Percentiles rank a stretch among this genome's conserved stretches.
phyloP scores from a whole-genome alignment of 2,888 invertebrate species.

The Dicyrtomina minuta region DNA sequence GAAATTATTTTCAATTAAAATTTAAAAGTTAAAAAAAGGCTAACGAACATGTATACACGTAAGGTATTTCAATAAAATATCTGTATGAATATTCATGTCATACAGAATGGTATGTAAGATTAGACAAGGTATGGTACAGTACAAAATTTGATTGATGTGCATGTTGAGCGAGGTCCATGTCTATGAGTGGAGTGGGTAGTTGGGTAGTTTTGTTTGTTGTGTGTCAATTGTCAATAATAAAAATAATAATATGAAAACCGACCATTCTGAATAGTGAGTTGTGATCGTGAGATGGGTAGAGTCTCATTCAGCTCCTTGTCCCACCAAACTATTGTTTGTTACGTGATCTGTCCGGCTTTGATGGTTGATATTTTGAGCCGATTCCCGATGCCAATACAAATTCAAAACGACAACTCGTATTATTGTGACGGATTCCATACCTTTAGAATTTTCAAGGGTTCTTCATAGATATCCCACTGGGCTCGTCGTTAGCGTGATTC shows the following conservation, averaged over 20 bases:
- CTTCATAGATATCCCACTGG: constrained; percentile 13
- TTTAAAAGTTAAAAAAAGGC: background rate
- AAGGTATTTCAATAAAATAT: background rate
- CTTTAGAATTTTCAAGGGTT: constrained; percentile 16
- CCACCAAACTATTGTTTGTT: constrained; percentile 18
- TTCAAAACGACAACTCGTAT: constrained; percentile 2
- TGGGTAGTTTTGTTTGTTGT: background rate
- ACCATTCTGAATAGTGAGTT: no score
- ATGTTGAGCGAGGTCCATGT: constrained; percentile 21
- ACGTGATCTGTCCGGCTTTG: constrained; percentile 2
- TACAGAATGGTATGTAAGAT: background rate
- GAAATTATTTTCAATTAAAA: background rate
- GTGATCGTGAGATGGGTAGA: no score
- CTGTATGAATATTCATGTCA: background rate
- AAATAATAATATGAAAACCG: constrained; percentile 1
- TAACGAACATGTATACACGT: background rate
- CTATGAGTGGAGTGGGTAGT: background rate
- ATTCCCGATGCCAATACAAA: no score
- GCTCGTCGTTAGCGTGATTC: background rate
- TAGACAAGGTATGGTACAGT: background rate
- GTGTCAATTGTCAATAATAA: no score
- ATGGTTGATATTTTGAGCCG: constrained; percentile 8
- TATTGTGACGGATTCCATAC: constrained; percentile 9
- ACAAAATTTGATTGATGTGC: constrained; percentile 21
- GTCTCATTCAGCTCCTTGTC: background rate